phyloP scores from a whole-genome alignment of 2,113 vertebrate genomes.

The Tupaia tana region DNA sequence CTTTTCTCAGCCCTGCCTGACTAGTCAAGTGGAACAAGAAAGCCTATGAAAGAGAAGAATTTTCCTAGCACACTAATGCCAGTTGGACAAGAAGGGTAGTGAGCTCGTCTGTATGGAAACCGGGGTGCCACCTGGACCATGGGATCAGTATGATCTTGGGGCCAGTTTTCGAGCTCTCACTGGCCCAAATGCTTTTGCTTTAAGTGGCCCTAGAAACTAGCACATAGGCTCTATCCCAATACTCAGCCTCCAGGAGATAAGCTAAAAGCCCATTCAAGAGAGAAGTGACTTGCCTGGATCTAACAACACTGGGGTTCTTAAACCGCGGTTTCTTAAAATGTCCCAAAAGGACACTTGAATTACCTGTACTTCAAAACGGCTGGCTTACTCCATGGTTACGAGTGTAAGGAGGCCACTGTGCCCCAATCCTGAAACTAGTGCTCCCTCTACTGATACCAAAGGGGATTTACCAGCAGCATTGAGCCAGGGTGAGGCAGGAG shows the following conservation, averaged over 20 bases:
- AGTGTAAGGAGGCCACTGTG: not conserved
- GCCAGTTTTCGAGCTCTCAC: not conserved
- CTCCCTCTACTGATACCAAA: slow-evolving; percentile 68
- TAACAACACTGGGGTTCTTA: slow-evolving; percentile 1
- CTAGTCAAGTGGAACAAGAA: not conserved
- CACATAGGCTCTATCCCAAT: not conserved
- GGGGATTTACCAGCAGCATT: not conserved
- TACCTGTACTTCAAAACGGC: slow-evolving; percentile 4
- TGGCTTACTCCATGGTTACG: not conserved
- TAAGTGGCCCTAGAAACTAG: slow-evolving; percentile 15
- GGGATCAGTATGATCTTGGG: not conserved
- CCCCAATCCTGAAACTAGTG: slow-evolving; percentile 34
- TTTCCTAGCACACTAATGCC: not conserved
- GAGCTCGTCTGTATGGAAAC: not conserved
- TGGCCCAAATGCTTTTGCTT: not conserved
- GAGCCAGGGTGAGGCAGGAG: not conserved
- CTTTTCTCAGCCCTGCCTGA: not conserved
- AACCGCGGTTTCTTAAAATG: not conserved
- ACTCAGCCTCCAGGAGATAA: not conserved
- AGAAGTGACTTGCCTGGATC: not conserved
- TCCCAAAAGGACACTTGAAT: not conserved
- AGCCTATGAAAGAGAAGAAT: not conserved
- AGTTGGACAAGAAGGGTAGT: not conserved
- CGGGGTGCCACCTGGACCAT: not conserved
- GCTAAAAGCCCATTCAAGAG: not conserved